These are phyloP conservation scores for Ochotona princeps DNA, from an alignment of 2,113 vertebrate species.

Conservation along the genomic window DNA sequence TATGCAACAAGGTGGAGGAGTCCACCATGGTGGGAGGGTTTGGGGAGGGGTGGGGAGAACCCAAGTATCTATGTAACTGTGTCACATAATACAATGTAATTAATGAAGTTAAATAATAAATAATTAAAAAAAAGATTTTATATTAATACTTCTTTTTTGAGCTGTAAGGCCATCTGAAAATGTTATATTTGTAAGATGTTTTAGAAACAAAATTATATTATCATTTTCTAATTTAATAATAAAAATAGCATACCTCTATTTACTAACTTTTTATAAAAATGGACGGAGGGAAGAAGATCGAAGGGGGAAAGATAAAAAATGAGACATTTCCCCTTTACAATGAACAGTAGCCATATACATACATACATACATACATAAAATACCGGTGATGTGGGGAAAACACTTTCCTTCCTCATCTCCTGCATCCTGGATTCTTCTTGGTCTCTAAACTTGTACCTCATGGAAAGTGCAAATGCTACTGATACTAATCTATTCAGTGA, in stretches of 20 bases:
- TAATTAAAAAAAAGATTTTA: no score
- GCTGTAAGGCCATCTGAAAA: not conserved
- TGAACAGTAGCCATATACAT: not conserved
- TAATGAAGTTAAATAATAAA: no score
- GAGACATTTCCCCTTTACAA: not conserved
- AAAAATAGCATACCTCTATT: not conserved
- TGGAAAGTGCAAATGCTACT: not conserved
- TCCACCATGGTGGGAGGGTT: no score
- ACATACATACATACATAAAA: not conserved
- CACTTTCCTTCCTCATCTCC: not conserved
- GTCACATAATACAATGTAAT: no score
- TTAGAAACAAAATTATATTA: not conserved
- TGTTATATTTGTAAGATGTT: constrained; percentile 1
- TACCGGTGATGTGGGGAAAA: not conserved
- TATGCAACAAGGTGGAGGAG: no score
- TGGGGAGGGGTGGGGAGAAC: no score
- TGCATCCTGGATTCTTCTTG: not conserved
- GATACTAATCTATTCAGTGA: constrained; percentile 54
- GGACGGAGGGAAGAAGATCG: no score
- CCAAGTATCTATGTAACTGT: no score
- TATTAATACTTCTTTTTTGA: constrained; percentile 11
- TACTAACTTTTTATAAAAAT: not conserved
- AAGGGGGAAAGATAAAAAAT: no score
- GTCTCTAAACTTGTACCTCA: not conserved
- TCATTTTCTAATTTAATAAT: constrained; percentile 45